Conservation (phyloP, 2,113 vertebrate species). For the Ictidomys tridecemlineatus region DNA sequence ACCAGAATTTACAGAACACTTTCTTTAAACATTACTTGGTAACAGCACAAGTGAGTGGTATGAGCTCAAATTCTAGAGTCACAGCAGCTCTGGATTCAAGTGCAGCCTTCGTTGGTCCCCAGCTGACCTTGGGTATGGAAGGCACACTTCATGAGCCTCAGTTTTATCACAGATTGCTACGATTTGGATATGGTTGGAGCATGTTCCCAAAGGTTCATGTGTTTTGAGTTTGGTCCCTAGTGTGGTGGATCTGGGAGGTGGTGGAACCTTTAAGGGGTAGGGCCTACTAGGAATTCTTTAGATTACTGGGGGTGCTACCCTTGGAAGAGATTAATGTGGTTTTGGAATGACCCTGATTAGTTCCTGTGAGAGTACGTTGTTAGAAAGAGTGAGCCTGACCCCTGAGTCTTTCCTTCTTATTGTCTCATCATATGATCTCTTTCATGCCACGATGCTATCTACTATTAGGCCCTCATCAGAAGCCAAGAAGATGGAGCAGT, state of each 20-base stretch:
- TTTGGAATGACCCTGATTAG: background rate
- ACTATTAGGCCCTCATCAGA: background rate
- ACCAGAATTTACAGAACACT: background rate
- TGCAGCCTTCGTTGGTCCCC: background rate
- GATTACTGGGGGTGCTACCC: background rate
- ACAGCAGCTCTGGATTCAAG: background rate
- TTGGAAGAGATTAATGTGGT: background rate
- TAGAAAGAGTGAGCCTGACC: background rate
- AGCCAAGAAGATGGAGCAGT: background rate
- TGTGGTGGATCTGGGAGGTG: background rate
- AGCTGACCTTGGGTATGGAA: background rate
- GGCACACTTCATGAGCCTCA: too few relatives aligned
- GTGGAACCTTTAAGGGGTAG: background rate
- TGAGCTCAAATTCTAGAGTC: background rate
- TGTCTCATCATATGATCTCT: background rate
- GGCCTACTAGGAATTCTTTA: background rate
- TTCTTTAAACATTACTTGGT: background rate
- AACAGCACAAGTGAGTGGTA: background rate
- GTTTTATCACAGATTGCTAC: too few relatives aligned
- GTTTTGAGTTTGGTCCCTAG: background rate
- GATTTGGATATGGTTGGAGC: background rate
- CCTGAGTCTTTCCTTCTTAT: background rate
- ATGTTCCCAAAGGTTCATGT: background rate
- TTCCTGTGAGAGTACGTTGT: background rate
- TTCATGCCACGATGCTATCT: background rate